Evolutionary conservation across 2,113 vertebrate genomes (phyloP), one percentile per base, ranked within the genome.

Genomic region (Oncorhynchus mykiss): DNA sequence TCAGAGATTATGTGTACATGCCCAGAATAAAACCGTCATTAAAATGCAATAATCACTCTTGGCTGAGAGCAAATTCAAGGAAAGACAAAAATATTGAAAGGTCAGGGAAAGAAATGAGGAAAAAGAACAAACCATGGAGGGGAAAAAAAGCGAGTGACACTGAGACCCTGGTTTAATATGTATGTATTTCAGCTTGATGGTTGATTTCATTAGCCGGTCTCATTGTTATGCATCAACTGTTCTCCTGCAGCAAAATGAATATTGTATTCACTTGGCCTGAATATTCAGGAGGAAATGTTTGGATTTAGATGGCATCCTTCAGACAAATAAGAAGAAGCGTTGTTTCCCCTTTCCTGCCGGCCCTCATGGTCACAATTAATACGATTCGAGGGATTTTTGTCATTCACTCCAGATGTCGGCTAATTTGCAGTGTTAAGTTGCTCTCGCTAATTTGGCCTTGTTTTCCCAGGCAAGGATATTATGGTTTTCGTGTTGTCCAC

Each of bases 201-300:
- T 94, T 96, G 95, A 96, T 96, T 97, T 96, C 95, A 96, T 97
- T 96, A 96, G 94, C 91, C 90, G 82, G 89, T 93, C 95, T 98
- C 95, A 96, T 97, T 98, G 95, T 96, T 95, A 97, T 97, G 95
- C 96, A 95, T 91, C 86, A 93, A 89, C 90, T 95, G 96, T 95
- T 93, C 94, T 95, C 94, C 95, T 96, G 95, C 95, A 95, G 95
- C 92, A 95, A 94, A 96, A 94, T 93, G 93, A 94, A 93, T 94
- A 93, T 93, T 92, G 92, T 95, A 93, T 94, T 94, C 93, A 92
- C 90, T 82, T 88, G 91, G 89, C 86, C 89, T 94, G 84, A 84
- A 89, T 84, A 88, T 85, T 80, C 45, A 76, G 70, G 73, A 70
- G 74, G 70, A 81, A 77, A 67, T 66, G 80, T 80, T 75, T 75